Base-by-base conservation (phyloP, 1,140 invertebrate species). In the Condylostylus longicornis region DNA sequence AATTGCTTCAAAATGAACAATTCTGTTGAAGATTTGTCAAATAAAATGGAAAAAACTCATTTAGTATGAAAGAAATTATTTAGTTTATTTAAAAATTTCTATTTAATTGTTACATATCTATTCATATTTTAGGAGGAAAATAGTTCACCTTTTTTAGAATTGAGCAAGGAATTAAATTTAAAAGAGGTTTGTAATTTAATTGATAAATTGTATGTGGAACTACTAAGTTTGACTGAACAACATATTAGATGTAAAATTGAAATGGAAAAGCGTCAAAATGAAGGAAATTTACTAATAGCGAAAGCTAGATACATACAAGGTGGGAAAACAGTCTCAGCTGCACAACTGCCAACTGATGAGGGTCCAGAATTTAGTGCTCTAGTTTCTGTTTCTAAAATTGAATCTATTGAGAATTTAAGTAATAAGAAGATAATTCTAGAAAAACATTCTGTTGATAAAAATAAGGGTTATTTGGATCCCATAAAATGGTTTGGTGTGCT, bases 401-500 rank as follows among this genome's bases (percentile, higher is more conserved):
- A 34, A 0, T 13, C n/a, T 1, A 46, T 40, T 10, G 41, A 42
- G 1, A 18, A 32, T 12, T 40, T 21, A 18, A 7, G 7, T 25
- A n/a, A n/a, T 25, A 25, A 25, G 23, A 7, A 25, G 23, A 25
- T n/a, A 18, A 27, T 23, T n/a, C 29, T 48, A 5, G 30, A 47
- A 15, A 34, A 43, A 4, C 44, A 51, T 29, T 14, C 21, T 2
- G 47, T 59, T 15, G 45, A 59, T 29, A 59, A 53, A 18, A 36
- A 46, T 5, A 44, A 48, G 6, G 57, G 54, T 5, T 57, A 42
- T 22, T 41, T 57, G 4, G 67, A 79, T 53, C 75, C 77, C 4
- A 54, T 78, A 15, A 68, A 72, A 33, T 79, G 77, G 76, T 81
- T 81, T 53, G 76, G 75, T 4, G 64, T 75, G 37, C 50, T 81